These are phyloP conservation scores for Hesperophylax magnus DNA, from an alignment of 1,140 invertebrate species.

Conservation along the genomic window DNA sequence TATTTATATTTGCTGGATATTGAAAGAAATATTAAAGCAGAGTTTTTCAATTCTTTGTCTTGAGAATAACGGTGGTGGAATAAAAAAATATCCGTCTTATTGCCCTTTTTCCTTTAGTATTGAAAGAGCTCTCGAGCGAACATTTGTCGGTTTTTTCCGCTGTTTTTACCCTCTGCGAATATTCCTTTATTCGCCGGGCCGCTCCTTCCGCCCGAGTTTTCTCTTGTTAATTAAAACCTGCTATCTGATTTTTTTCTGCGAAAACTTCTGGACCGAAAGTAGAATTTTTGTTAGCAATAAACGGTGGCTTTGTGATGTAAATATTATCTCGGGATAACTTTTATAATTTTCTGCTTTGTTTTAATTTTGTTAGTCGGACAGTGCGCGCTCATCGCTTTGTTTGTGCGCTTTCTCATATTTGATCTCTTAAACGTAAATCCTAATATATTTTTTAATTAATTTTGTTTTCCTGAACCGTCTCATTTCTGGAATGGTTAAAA, in stretches of 20 bases:
- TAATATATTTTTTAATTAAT: constrained; percentile 20
- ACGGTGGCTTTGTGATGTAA: constrained; percentile 56
- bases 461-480: constrained; percentile 13
- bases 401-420: constrained; percentile 37
- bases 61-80: not conserved
- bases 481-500: too few relatives aligned
- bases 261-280: constrained; percentile 39
- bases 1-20: not conserved
- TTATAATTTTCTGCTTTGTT: constrained; percentile 55
- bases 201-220: constrained; percentile 31
- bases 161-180: constrained; percentile 39
- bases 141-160: constrained; percentile 39
- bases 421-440: not conserved
- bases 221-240: constrained; percentile 53
- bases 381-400: constrained; percentile 34
- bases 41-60: not conserved
- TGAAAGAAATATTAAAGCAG: constrained; percentile 9
- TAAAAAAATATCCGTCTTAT: constrained; percentile 37
- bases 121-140: constrained; percentile 38
- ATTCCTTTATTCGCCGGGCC: constrained; percentile 42
- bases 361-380: constrained; percentile 50
- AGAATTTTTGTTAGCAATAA: constrained; percentile 55
- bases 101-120: constrained; percentile 28
- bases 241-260: constrained; percentile 43
- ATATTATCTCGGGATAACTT: constrained; percentile 56